These are phyloP conservation scores for Malthinus seriepunctatus DNA, from an alignment of 2,888 invertebrate species.

Conservation along the genomic window DNA sequence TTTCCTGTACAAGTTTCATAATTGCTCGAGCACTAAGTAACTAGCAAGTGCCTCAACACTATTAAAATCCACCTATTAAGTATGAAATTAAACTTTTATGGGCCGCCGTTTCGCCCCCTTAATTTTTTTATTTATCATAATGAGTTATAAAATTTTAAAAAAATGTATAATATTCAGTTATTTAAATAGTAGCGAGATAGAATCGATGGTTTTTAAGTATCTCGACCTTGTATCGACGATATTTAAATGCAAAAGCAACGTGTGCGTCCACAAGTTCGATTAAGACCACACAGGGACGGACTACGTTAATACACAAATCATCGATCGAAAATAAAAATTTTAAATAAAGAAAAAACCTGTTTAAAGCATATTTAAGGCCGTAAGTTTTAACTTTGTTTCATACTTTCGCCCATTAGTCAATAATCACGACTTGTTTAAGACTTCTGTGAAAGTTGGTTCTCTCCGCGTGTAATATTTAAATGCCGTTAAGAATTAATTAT, in stretches of 20 bases:
- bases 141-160: neutral
- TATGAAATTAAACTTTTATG: too few relatives aligned
- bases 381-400: constrained; percentile 2
- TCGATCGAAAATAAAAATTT: constrained; percentile 36
- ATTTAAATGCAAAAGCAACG: constrained; percentile 41
- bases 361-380: constrained; percentile 15
- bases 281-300: constrained; percentile 42
- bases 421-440: constrained; percentile 13
- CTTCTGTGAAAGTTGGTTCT: constrained; percentile 11
- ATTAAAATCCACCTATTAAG: too few relatives aligned
- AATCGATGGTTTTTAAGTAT: constrained; percentile 34
- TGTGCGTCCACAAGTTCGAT: constrained; percentile 40
- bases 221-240: constrained; percentile 39
- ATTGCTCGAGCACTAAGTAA: too few relatives aligned
- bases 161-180: constrained; percentile 9
- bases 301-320: constrained; percentile 42
- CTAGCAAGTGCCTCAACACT: too few relatives aligned
- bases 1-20: too few relatives aligned
- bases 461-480: constrained; percentile 6
- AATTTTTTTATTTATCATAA: too few relatives aligned
- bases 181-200: constrained; percentile 29
- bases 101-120: too few relatives aligned
- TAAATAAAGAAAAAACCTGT: constrained; percentile 35
- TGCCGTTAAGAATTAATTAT: constrained; percentile 15
- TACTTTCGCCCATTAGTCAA: constrained; percentile 16